Evolutionary conservation across 2,888 invertebrate species (phyloP), one percentile per base, ranked within the genome.

Genomic region (Folsomia manolachei): DNA sequence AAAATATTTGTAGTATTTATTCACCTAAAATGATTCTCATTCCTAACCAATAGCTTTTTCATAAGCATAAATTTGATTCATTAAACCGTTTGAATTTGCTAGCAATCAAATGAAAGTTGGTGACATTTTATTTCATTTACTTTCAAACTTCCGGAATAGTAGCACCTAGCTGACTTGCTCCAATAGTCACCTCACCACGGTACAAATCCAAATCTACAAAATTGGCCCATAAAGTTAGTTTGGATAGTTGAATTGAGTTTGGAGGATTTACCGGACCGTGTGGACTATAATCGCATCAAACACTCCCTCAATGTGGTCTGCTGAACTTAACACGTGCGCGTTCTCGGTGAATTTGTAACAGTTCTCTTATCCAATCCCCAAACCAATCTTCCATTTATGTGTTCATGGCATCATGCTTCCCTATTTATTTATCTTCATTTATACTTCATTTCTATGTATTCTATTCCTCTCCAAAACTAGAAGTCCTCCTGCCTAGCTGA

Each of bases 261-360:
- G 14, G 72, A 73, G 78, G 76, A 73, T 75, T 78, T 78, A 78
- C 51, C 73, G 63, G 75, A 77, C 71, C 79, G 75, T 72, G 71
- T 61, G 72, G 70, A 67, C 67, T 64, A 67, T 79, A 79, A 79
- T 79, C 79, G 74, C 73, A 78, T 79, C 76, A 78, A 76, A 76
- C 77, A 77, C 75, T 79, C 56, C 25, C 62, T 39, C 66, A 66
- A 18, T 24, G n/a, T 67, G 61, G 53, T 52, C 63, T 51, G 63
- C 51, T 66, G 67, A 56, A 60, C 67, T 23, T 19, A 67, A 60
- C 21, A 67, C 67, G n/a, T n/a, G n/a, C 18, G n/a, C 25, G 27
- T 26, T 26, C 27, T 63, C 63, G 63, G 63, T 63, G 52, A 25
- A 53, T 56, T 56, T 56, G 11, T 19, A 56, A 56, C n/a, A 14